phyloP scores from a whole-genome alignment of 2,888 invertebrate species.

The Pharmacophagus antenor region DNA sequence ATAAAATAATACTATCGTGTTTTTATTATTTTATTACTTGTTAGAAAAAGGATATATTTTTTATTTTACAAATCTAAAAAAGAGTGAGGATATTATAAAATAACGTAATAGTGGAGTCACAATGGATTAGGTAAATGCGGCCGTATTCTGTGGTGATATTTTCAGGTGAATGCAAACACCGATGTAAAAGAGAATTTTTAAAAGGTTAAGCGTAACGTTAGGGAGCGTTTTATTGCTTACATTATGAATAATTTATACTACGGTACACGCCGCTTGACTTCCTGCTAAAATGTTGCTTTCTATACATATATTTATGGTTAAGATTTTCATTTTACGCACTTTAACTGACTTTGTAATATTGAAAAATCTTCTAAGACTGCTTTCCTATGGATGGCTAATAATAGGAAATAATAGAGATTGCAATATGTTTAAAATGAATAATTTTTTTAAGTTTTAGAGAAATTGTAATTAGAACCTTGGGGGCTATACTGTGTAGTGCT shows the following conservation, averaged over 20 bases:
- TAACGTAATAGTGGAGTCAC: background rate
- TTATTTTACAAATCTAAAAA: too few relatives aligned
- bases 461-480: too few relatives aligned
- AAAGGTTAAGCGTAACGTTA: conserved; percentile 39
- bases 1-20: too few relatives aligned
- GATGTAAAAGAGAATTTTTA: conserved; percentile 40
- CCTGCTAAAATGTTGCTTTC: conserved; percentile 27
- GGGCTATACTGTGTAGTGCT: too few relatives aligned
- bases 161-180: conserved; percentile 37
- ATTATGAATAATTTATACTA: conserved; percentile 40
- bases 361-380: background rate
- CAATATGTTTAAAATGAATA: too few relatives aligned
- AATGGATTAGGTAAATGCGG: conserved; percentile 10
- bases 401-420: background rate
- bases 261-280: conserved; percentile 33
- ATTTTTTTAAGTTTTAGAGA: too few relatives aligned
- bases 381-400: too few relatives aligned
- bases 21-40: too few relatives aligned
- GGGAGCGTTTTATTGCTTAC: conserved; percentile 37
- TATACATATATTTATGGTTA: conserved; percentile 19
- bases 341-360: conserved; percentile 12
- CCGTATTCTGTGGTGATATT: conserved; percentile 32
- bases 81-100: too few relatives aligned
- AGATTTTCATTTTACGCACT: conserved; percentile 18
- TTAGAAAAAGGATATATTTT: too few relatives aligned